Conservation (phyloP, 1,140 invertebrate genomes). For the Platorchestia sp. region DNA sequence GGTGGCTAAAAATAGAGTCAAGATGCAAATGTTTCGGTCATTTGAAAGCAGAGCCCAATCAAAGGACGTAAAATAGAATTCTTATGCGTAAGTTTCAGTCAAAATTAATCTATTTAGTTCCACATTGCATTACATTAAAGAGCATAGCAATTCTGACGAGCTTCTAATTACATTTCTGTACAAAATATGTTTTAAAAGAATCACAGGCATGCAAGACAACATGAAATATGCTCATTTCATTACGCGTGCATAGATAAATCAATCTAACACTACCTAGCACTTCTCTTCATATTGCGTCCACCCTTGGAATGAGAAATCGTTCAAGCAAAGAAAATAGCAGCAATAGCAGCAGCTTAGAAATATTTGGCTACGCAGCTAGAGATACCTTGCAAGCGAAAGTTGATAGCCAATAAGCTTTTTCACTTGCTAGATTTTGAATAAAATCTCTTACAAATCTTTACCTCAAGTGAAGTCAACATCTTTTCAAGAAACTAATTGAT, state of each 20-base stretch:
- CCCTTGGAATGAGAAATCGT: background rate
- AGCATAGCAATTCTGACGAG: background rate
- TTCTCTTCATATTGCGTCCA: background rate
- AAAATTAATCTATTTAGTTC: background rate
- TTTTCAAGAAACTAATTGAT: background rate
- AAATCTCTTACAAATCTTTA: background rate
- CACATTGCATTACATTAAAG: background rate
- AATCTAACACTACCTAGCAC: background rate
- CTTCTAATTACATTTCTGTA: background rate
- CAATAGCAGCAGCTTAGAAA: background rate
- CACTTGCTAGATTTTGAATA: background rate
- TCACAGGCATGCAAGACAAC: background rate
- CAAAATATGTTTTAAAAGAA: background rate
- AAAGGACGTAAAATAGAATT: background rate
- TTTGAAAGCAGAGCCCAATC: background rate
- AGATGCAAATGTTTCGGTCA: background rate
- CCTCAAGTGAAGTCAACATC: background rate
- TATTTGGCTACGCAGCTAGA: background rate
- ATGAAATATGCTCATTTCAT: background rate
- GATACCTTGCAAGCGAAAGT: background rate
- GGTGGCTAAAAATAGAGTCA: too few species aligned
- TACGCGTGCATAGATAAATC: background rate
- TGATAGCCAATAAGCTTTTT: background rate
- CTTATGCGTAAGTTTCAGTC: background rate
- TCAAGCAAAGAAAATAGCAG: background rate